Conservation (phyloP, 2,113 vertebrate genomes). For the Chlamydotis undulata region DNA sequence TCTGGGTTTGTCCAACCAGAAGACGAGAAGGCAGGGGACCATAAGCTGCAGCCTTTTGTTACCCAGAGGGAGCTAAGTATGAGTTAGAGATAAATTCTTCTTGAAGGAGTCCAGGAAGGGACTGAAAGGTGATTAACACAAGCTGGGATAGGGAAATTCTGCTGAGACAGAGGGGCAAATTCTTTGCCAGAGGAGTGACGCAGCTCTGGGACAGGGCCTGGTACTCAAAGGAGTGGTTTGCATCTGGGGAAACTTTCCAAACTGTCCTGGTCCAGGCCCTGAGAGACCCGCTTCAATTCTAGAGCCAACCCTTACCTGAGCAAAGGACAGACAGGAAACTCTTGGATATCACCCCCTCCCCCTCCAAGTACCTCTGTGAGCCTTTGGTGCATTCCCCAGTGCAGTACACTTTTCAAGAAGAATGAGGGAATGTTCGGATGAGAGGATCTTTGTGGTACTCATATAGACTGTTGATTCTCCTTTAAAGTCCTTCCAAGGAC, state of each 20-base stretch:
- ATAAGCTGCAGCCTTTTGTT: not conserved
- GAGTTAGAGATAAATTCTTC: not conserved
- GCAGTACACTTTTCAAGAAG: not conserved
- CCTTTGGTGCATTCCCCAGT: not conserved
- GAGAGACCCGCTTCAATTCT: not conserved
- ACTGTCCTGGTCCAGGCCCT: not conserved
- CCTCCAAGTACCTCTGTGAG: not conserved
- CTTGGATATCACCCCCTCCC: not conserved
- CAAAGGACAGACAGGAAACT: not conserved
- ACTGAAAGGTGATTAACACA: not conserved
- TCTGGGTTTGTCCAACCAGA: not conserved
- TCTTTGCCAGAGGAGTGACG: not conserved
- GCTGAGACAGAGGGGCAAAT: not conserved
- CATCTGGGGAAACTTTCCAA: not conserved
- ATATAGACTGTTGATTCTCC: not conserved
- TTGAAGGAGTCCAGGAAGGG: not conserved
- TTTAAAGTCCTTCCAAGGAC: not conserved
- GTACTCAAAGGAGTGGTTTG: not conserved
- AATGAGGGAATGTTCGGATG: not conserved
- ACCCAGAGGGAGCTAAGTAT: not conserved
- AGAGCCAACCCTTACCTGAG: not conserved
- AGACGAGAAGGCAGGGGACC: not conserved
- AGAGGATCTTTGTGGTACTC: not conserved
- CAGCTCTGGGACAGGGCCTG: not conserved
- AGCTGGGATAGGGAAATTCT: not conserved